A percentile compares a stretch with the other conserved stretches of the same genome.
Evolutionary conservation across 2,888 invertebrate genomes (phyloP).

Genomic region (Campopleginae sp.): DNA sequence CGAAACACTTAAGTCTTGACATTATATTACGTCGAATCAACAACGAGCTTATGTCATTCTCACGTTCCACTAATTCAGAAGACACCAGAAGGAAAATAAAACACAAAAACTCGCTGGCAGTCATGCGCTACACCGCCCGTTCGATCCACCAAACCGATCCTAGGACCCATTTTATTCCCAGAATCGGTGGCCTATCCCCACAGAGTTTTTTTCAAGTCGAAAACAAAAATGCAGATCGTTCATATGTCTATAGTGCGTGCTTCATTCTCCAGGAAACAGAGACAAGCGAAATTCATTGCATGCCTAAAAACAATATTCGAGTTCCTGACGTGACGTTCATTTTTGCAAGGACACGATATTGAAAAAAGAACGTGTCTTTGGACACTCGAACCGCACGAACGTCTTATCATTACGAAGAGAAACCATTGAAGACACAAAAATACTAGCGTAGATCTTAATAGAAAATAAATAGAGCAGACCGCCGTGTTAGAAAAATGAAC

Average conservation of each 20-base stretch:
- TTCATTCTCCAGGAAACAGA: conserved; percentile 14
- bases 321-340: not conserved
- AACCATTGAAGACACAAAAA: conserved; percentile 32
- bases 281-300: not conserved
- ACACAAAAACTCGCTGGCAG: not conserved
- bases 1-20: conserved; percentile 24
- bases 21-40: conserved; percentile 45
- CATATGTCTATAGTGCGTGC: conserved; percentile 46
- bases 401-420: conserved; percentile 53
- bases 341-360: not conserved
- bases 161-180: conserved; percentile 45
- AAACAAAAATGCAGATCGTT: conserved; percentile 50
- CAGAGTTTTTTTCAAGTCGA: conserved; percentile 63
- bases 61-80: conserved; percentile 32
- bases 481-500: conserved; percentile 40
- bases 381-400: conserved; percentile 51
- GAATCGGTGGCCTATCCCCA: conserved; percentile 68
- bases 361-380: not conserved
- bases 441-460: conserved; percentile 51
- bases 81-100: conserved; percentile 11
- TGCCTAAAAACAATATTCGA: not conserved
- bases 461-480: conserved; percentile 53
- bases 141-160: conserved; percentile 26
- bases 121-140: not conserved
- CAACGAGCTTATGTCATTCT: conserved; percentile 51